phyloP scores from a whole-genome alignment of 2,888 invertebrate species.

The Ceriagrion tenellum region DNA sequence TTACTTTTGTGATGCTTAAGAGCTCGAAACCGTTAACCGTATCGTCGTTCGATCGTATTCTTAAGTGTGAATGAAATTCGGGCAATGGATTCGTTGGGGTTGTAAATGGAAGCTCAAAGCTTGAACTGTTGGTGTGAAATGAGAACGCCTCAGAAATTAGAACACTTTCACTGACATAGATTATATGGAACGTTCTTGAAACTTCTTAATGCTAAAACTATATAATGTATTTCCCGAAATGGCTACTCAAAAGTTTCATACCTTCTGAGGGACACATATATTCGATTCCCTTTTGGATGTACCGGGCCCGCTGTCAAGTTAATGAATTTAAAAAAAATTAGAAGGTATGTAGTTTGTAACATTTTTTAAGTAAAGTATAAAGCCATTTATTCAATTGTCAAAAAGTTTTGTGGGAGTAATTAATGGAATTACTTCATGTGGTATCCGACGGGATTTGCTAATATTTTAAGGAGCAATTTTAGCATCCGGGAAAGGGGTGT shows the following conservation, averaged over 20 bases:
- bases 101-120: not conserved
- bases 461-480: too few species aligned
- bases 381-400: too few species aligned
- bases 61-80: not conserved
- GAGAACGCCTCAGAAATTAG: not conserved
- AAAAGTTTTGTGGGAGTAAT: too few species aligned
- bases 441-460: too few species aligned
- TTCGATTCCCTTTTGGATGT: too few species aligned
- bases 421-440: too few species aligned
- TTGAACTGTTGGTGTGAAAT: not conserved
- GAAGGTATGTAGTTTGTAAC: too few species aligned
- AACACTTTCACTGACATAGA: not conserved
- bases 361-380: too few species aligned
- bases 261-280: too few species aligned
- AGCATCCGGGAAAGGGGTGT: too few species aligned
- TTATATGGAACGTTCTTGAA: not conserved
- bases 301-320: too few species aligned
- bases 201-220: not conserved
- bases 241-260: not conserved
- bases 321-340: too few species aligned
- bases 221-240: not conserved
- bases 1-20: constrained; percentile 3
- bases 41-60: not conserved
- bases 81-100: not conserved
- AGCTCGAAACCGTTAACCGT: not conserved